Evolutionary conservation across 2,113 vertebrate species (phyloP).

Genomic region (Nothocercus julius): DNA sequence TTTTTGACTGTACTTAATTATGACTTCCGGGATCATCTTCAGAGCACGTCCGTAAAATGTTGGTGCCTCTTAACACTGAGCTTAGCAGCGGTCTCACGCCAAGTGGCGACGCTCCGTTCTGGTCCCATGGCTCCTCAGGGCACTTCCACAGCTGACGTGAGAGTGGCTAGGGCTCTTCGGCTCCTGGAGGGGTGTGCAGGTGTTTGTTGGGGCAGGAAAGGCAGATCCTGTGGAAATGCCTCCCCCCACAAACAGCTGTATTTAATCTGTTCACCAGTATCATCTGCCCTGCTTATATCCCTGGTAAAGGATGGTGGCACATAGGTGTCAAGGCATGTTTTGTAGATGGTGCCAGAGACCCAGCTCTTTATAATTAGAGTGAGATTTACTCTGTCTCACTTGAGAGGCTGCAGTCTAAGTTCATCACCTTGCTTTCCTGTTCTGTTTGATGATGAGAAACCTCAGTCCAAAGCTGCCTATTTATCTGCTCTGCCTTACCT

Average conservation of each 20-base stretch:
- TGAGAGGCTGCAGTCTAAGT: neutral
- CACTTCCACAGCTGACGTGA: neutral
- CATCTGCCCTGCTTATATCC: neutral
- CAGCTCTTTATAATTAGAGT: neutral
- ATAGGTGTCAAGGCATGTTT: neutral
- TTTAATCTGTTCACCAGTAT: neutral
- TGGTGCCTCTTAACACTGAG: neutral
- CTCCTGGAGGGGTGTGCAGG: neutral
- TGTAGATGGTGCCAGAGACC: neutral
- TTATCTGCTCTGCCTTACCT: neutral
- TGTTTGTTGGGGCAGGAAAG: neutral
- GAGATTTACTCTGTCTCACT: conserved; percentile 4
- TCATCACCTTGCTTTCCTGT: neutral
- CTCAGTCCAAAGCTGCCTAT: neutral
- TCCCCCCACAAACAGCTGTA: neutral
- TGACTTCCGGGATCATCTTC: neutral
- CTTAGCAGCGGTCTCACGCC: neutral
- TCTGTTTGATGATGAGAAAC: neutral
- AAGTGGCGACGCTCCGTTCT: neutral
- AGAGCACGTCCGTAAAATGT: neutral
- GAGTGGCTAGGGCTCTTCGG: neutral
- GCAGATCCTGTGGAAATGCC: neutral
- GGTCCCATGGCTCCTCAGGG: neutral
- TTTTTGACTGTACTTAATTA: neutral
- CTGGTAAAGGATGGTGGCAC: neutral